A percentile compares a stretch with the other conserved stretches of the same genome.
These are phyloP conservation scores for Daubentonia madagascariensis DNA, from an alignment of 2,113 vertebrate species.

Conservation along the genomic window DNA sequence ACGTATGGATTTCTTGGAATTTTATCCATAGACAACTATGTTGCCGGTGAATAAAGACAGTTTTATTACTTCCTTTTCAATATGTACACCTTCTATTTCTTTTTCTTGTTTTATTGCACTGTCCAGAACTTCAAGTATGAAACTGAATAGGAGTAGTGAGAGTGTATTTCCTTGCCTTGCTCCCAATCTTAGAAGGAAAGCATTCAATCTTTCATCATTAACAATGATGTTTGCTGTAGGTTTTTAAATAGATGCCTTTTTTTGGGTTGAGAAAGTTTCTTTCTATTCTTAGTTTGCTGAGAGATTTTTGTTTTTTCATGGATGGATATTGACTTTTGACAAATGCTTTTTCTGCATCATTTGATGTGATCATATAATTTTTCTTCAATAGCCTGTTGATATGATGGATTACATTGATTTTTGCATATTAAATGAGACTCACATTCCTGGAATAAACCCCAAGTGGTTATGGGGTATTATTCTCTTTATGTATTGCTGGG, in stretches of 20 bases:
- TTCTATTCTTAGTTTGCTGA: neutral
- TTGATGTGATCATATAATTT: neutral
- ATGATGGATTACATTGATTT: neutral
- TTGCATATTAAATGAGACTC: neutral
- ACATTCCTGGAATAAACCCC: neutral
- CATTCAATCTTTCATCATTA: neutral
- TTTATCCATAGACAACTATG: neutral
- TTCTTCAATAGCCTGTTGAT: neutral
- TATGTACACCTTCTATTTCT: constrained; percentile 4
- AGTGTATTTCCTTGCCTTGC: neutral
- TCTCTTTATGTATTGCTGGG: constrained; percentile 5
- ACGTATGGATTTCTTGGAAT: neutral
- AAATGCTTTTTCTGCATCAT: neutral
- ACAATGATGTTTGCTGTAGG: constrained; percentile 1
- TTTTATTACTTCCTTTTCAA: constrained; percentile 36
- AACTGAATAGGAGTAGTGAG: neutral
- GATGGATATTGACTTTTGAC: neutral
- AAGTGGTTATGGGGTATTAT: neutral
- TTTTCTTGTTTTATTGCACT: neutral
- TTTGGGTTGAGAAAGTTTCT: neutral
- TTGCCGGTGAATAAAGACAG: neutral
- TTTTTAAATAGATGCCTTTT: neutral
- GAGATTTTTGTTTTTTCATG: neutral
- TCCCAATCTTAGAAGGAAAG: neutral
- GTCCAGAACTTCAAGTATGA: neutral